Evolutionary conservation across 1,140 invertebrate genomes (phyloP).

Genomic region (Streblospio benedicti): DNA sequence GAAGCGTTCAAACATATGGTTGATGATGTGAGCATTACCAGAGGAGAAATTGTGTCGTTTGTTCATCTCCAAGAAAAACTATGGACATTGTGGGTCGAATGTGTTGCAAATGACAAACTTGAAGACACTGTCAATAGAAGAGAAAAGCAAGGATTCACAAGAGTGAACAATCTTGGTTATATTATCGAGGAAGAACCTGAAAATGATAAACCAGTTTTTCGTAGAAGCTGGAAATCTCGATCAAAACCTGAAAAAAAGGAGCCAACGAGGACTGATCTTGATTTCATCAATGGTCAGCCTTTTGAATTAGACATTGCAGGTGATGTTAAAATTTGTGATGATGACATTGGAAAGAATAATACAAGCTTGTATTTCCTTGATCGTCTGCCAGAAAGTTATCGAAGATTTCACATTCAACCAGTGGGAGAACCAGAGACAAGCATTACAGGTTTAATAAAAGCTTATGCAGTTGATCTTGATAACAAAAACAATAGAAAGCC

Average conservation of each 20-base stretch:
- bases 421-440: background rate
- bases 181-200: too few relatives aligned
- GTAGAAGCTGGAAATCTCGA: too few relatives aligned
- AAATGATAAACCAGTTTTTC: too few relatives aligned
- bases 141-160: slow-evolving; percentile 18
- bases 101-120: slow-evolving; percentile 18
- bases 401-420: slow-evolving; percentile 5
- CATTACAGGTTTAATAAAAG: background rate
- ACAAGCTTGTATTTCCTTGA: slow-evolving; percentile 3
- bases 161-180: slow-evolving; percentile 7
- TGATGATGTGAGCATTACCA: slow-evolving; percentile 24
- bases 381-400: slow-evolving; percentile 6
- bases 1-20: slow-evolving; percentile 31
- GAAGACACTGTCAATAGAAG: slow-evolving; percentile 18
- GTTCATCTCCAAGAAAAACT: slow-evolving; percentile 33
- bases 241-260: background rate
- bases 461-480: background rate
- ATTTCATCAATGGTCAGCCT: background rate
- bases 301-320: slow-evolving; percentile 10
- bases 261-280: slow-evolving; percentile 4
- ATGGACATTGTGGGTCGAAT: slow-evolving; percentile 35
- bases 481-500: background rate
- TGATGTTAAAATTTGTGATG: background rate
- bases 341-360: slow-evolving; percentile 5
- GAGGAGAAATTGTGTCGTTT: slow-evolving; percentile 35